Percentiles rank a stretch among this genome's conserved stretches.
Conservation (phyloP, 2,888 invertebrate species). For the Masnerella sp. region DNA sequence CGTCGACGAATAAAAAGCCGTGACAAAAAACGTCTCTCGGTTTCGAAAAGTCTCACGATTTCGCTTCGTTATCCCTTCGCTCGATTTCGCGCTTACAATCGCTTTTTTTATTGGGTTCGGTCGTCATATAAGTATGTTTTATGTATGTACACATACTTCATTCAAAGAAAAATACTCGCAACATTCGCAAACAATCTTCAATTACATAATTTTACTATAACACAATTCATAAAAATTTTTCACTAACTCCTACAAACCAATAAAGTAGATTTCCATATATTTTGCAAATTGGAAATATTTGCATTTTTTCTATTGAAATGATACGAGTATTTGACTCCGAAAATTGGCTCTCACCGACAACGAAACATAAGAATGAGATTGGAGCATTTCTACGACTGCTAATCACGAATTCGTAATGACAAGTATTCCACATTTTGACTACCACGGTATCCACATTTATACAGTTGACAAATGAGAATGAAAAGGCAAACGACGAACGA, state of each 20-base stretch:
- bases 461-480: constrained; percentile 71
- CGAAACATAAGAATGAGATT: constrained; percentile 16
- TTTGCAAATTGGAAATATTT: not conserved
- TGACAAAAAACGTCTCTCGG: constrained; percentile 34
- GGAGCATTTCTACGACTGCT: constrained; percentile 48
- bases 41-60: constrained; percentile 19
- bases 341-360: constrained; percentile 34
- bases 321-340: too few species aligned
- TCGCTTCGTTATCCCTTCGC: not conserved
- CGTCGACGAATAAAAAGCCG: constrained; percentile 38
- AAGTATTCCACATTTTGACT: constrained; percentile 74
- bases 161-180: too few species aligned
- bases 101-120: not conserved
- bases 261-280: too few species aligned
- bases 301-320: not conserved
- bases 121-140: constrained; percentile 46
- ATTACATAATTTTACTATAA: too few species aligned
- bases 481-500: constrained; percentile 56
- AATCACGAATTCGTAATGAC: constrained; percentile 66
- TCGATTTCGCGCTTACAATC: not conserved
- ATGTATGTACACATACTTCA: constrained; percentile 57
- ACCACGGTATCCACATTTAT: constrained; percentile 77
- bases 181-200: too few species aligned
- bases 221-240: too few species aligned
- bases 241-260: too few species aligned